Evolutionary conservation across 2,113 vertebrate genomes (phyloP).

Genomic region (Oreochromis niloticus): DNA sequence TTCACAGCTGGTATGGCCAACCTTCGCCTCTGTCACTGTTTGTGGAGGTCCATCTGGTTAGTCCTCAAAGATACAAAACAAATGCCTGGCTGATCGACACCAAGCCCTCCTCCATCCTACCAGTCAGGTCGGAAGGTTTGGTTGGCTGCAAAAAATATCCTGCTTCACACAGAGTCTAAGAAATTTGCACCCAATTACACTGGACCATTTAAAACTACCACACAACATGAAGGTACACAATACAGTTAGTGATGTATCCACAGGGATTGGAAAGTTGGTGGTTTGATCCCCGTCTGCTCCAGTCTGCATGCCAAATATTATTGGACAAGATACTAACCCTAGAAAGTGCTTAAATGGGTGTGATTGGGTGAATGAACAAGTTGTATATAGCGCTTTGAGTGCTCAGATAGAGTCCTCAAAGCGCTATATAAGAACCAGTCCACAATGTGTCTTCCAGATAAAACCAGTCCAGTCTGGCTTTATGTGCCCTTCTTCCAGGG

Average conservation of each 20-base stretch:
- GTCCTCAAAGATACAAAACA: neutral
- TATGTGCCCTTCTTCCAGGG: neutral
- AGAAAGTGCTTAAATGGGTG: too few species aligned
- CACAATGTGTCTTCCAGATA: neutral
- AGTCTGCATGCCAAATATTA: too few species aligned
- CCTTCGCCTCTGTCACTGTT: neutral
- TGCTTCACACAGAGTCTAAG: neutral
- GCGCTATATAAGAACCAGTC: too few species aligned
- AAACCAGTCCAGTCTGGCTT: neutral
- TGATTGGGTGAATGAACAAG: too few species aligned
- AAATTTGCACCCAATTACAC: neutral
- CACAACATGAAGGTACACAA: neutral
- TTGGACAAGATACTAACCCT: too few species aligned
- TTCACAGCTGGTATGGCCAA: neutral
- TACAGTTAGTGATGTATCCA: too few species aligned
- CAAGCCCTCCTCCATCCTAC: neutral
- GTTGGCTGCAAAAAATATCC: neutral
- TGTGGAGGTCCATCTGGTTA: neutral
- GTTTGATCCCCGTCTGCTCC: too few species aligned
- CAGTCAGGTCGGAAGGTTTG: neutral
- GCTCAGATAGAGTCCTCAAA: too few species aligned
- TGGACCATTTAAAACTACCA: neutral
- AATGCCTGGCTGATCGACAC: neutral
- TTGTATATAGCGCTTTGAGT: too few species aligned
- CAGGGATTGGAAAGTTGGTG: too few species aligned